phyloP scores from a whole-genome alignment of 2,797 vertebrate genomes.

The Oceanodroma leucorhoa region DNA sequence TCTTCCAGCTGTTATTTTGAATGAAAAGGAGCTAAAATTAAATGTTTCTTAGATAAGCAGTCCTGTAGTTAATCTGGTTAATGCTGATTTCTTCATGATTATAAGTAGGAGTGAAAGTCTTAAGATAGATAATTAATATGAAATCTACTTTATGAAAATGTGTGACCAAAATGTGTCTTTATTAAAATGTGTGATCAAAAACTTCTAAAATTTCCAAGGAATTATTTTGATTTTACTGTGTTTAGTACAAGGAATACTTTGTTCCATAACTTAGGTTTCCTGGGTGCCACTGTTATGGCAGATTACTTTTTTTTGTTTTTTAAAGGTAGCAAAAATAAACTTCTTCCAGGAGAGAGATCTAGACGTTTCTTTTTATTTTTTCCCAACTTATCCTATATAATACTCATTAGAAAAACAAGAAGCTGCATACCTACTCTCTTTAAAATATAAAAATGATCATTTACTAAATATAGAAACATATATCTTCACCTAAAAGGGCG shows the following conservation, averaged over 20 bases:
- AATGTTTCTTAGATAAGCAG: constrained; percentile 13
- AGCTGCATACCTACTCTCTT: not conserved
- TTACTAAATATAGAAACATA: not conserved
- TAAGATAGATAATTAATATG: not conserved
- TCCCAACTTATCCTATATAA: not conserved
- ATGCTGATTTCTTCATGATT: not conserved
- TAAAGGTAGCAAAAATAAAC: not conserved
- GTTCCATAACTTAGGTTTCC: not conserved
- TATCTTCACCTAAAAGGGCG: not conserved
- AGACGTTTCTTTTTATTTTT: not conserved
- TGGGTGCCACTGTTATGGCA: not conserved
- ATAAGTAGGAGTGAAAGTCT: not conserved
- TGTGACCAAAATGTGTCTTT: not conserved
- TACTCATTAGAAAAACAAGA: not conserved
- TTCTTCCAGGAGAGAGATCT: not conserved
- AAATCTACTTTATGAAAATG: not conserved
- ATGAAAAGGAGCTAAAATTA: constrained; percentile 7
- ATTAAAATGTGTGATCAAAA: not conserved
- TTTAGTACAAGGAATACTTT: not conserved
- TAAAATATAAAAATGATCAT: not conserved
- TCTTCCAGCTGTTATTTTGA: not conserved
- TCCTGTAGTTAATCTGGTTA: not conserved
- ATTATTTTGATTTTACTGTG: not conserved
- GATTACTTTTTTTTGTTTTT: not conserved
- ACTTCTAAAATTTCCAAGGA: not conserved